Evolutionary conservation across 2,797 vertebrate genomes (phyloP).

Genomic region (Sebastolobus altivelis): DNA sequence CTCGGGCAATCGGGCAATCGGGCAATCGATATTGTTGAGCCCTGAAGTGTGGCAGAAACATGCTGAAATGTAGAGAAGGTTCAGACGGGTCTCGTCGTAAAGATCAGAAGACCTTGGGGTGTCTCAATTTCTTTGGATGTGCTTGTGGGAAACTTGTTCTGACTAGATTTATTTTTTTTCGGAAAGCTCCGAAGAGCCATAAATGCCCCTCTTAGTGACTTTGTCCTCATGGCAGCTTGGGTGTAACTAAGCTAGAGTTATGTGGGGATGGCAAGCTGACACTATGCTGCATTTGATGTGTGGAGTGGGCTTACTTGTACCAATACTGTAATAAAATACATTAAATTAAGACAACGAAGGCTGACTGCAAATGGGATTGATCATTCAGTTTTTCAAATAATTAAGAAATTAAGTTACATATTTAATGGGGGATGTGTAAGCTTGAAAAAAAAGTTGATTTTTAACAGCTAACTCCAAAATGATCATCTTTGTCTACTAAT

Average conservation of each 20-base stretch:
- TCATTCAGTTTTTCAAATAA: background rate
- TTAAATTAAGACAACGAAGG: background rate
- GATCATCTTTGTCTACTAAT: background rate
- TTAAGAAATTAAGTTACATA: background rate
- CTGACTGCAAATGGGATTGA: background rate
- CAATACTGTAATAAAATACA: background rate
- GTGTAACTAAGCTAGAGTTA: background rate
- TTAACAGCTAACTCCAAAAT: background rate
- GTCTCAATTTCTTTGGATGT: background rate
- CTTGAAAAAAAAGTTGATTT: background rate
- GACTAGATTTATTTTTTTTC: background rate
- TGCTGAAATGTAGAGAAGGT: background rate
- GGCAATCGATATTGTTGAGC: too few species aligned
- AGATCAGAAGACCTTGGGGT: background rate
- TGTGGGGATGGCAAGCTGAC: background rate
- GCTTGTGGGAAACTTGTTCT: background rate
- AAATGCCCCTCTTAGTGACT: background rate
- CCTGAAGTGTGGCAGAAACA: background rate
- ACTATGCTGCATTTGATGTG: background rate
- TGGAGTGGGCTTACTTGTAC: background rate
- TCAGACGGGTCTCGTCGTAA: background rate
- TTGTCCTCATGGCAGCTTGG: background rate
- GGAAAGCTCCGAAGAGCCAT: background rate
- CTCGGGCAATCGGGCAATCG: too few species aligned
- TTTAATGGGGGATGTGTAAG: background rate